phyloP scores from a whole-genome alignment of 2,888 invertebrate genomes.

The Sylvicola cinctus region DNA sequence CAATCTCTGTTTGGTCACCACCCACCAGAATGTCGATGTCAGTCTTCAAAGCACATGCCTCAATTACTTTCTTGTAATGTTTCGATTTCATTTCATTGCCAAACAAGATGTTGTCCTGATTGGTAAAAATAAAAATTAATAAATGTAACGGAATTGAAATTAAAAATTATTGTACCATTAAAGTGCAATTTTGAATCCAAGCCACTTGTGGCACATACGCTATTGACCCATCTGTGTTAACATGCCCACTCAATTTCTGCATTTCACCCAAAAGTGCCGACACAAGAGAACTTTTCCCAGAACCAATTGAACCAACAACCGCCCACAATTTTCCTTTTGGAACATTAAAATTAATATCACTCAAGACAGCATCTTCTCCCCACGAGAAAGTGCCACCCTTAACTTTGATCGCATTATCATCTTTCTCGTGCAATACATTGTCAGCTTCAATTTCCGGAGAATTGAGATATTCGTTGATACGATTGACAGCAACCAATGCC shows the following conservation, averaged over 20 bases:
- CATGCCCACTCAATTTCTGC: slow-evolving; percentile 60
- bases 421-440: slow-evolving; percentile 52
- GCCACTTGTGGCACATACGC: slow-evolving; percentile 91
- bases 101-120: slow-evolving; percentile 85
- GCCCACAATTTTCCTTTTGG: slow-evolving; percentile 52
- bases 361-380: slow-evolving; percentile 63
- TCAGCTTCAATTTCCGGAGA: slow-evolving; percentile 69
- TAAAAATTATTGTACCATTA: no score
- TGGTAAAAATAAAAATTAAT: no score
- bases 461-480: slow-evolving; percentile 84
- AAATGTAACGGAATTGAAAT: no score
- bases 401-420: slow-evolving; percentile 48
- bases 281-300: slow-evolving; percentile 71
- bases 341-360: slow-evolving; percentile 53
- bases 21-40: slow-evolving; percentile 87
- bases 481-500: slow-evolving; percentile 74
- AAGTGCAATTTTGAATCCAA: slow-evolving; percentile 93
- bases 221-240: slow-evolving; percentile 43
- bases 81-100: slow-evolving; percentile 49
- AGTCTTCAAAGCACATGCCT: slow-evolving; percentile 74
- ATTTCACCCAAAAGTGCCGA: slow-evolving; percentile 80
- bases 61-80: slow-evolving; percentile 59
- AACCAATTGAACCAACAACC: slow-evolving; percentile 73
- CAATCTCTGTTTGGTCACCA: slow-evolving; percentile 96
- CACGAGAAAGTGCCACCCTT: slow-evolving; percentile 44